Conservation (phyloP, 2,113 vertebrate species). For the Grallaria varia region DNA sequence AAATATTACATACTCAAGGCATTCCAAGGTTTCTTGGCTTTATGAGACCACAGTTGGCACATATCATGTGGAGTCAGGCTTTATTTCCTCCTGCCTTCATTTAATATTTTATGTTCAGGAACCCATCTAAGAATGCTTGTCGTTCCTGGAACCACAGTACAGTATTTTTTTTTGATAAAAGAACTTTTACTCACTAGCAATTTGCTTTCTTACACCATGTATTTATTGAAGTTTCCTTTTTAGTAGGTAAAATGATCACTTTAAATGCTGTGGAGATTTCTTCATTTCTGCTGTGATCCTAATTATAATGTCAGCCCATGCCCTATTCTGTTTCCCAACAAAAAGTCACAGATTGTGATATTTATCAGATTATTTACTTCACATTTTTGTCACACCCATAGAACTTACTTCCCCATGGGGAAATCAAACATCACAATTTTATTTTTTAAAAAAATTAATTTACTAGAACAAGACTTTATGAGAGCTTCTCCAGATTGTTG, state of each 20-base stretch:
- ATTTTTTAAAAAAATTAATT: background rate
- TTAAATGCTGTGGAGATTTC: background rate
- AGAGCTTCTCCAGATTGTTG: background rate
- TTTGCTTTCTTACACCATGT: background rate
- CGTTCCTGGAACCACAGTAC: background rate
- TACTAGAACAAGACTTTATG: background rate
- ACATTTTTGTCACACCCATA: background rate
- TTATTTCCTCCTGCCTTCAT: slow-evolving; percentile 41
- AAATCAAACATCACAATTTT: background rate
- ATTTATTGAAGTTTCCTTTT: background rate
- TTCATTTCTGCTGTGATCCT: background rate
- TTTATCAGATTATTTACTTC: background rate
- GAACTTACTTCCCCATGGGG: background rate
- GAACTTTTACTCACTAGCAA: background rate
- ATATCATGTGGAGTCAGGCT: background rate
- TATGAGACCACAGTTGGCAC: slow-evolving; percentile 21
- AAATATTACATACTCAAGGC: slow-evolving; percentile 18
- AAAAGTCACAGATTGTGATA: background rate
- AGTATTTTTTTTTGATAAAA: background rate
- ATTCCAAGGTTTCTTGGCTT: slow-evolving; percentile 44
- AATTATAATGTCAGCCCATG: background rate
- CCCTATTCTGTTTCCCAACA: background rate
- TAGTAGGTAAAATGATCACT: background rate
- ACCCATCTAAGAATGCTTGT: background rate
- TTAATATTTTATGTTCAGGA: slow-evolving; percentile 12